Evolutionary conservation across 2,113 vertebrate species (phyloP).

Genomic region (Cariama cristata): DNA sequence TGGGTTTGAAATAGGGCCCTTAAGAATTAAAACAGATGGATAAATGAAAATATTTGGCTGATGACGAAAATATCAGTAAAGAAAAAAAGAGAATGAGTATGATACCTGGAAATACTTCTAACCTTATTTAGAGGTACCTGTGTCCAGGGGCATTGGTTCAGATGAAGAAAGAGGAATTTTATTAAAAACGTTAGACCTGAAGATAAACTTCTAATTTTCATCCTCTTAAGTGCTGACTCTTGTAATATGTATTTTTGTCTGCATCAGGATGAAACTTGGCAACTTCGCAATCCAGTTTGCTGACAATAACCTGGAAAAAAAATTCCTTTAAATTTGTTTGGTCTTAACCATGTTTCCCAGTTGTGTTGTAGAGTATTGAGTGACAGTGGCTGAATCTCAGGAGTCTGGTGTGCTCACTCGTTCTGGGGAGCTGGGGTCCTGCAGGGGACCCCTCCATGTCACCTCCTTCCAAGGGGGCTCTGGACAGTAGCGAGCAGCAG

Average conservation of each 20-base stretch:
- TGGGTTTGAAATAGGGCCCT: neutral
- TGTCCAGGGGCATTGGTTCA: neutral
- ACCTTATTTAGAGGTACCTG: neutral
- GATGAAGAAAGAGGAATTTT: neutral
- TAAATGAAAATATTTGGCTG: neutral
- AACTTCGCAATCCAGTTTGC: neutral
- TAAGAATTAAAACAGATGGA: neutral
- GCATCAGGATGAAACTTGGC: neutral
- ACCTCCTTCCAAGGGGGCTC: rapidly evolving
- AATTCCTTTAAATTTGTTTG: rapidly evolving
- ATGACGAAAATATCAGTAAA: neutral
- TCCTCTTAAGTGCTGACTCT: neutral
- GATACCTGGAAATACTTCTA: neutral
- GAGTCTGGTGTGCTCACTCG: rapidly evolving
- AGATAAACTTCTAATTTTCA: neutral
- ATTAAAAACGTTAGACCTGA: neutral
- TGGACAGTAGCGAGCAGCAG: rapidly evolving
- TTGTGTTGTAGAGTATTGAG: neutral
- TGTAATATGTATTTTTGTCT: neutral
- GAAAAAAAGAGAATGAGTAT: neutral
- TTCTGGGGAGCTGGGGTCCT: neutral
- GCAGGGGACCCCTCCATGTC: rapidly evolving
- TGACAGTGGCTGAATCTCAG: rapidly evolving
- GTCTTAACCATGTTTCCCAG: rapidly evolving
- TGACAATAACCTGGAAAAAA: neutral